phyloP scores from a whole-genome alignment of 2,888 invertebrate genomes.

The Thereva nobilitata region DNA sequence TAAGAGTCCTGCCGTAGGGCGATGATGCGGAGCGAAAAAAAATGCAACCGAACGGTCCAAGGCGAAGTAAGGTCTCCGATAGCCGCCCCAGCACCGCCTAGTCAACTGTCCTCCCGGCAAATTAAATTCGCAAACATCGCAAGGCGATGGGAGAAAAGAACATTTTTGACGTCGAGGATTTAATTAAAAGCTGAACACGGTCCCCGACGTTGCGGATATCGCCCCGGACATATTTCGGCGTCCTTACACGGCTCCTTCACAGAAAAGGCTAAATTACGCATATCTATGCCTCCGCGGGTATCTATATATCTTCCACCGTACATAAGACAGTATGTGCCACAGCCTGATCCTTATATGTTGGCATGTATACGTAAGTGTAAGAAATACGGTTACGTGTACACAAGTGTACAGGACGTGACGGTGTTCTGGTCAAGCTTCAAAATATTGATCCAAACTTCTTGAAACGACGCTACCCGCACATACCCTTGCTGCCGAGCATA shows the following conservation, averaged over 20 bases:
- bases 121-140: slow-evolving; percentile 40
- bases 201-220: slow-evolving; percentile 40
- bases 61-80: not conserved
- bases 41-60: slow-evolving; percentile 27
- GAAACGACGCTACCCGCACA: slow-evolving; percentile 39
- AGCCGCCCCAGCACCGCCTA: slow-evolving; percentile 13
- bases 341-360: slow-evolving; percentile 23
- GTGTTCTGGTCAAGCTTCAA: slow-evolving; percentile 44
- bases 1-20: slow-evolving; percentile 13
- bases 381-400: slow-evolving; percentile 39
- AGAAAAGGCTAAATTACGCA: slow-evolving; percentile 42
- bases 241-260: slow-evolving; percentile 40
- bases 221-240: slow-evolving; percentile 39
- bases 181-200: slow-evolving; percentile 41
- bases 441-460: slow-evolving; percentile 44
- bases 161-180: slow-evolving; percentile 41
- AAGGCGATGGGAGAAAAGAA: slow-evolving; percentile 36
- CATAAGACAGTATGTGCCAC: slow-evolving; percentile 40
- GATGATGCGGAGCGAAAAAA: slow-evolving; percentile 15
- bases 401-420: slow-evolving; percentile 43
- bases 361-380: slow-evolving; percentile 17
- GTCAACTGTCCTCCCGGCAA: slow-evolving; percentile 15
- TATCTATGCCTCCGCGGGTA: slow-evolving; percentile 41
- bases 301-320: slow-evolving; percentile 21
- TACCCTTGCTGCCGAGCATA: slow-evolving; percentile 21